Conservation (phyloP, 2,797 vertebrate genomes). For the Chloroceryle inda region DNA sequence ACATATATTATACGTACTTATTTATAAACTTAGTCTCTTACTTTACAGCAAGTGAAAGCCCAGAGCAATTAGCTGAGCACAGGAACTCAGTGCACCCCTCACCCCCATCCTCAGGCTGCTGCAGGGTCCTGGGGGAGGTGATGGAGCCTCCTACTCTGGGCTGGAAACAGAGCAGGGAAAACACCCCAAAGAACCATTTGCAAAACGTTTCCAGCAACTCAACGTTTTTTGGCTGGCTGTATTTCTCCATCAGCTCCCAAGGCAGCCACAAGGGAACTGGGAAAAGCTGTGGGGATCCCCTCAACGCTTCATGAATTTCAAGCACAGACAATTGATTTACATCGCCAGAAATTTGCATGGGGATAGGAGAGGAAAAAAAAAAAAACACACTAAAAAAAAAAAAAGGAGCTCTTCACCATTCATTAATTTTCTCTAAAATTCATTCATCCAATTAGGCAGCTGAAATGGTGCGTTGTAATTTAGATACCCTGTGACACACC, state of each 20-base stretch:
- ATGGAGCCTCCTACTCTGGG: too few relatives aligned
- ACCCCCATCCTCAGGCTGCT: neutral
- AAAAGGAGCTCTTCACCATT: slow-evolving; percentile 41
- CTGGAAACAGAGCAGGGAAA: neutral
- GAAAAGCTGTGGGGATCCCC: slow-evolving; percentile 49
- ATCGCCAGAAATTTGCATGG: neutral
- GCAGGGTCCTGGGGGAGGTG: neutral
- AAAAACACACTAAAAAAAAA: neutral
- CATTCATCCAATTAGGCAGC: slow-evolving; percentile 67
- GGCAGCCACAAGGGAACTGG: slow-evolving; percentile 14
- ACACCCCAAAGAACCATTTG: neutral
- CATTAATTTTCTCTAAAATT: slow-evolving; percentile 64
- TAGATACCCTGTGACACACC: slow-evolving; percentile 41
- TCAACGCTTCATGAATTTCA: neutral
- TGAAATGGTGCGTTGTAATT: slow-evolving; percentile 52
- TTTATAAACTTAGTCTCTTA: neutral
- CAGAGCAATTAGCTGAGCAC: neutral
- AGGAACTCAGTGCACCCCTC: accelerated
- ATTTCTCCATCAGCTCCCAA: neutral
- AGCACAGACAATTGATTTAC: slow-evolving; percentile 52
- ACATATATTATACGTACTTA: too few relatives aligned
- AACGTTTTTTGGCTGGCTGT: neutral
- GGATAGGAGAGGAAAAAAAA: neutral
- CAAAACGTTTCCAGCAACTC: neutral
- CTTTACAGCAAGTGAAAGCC: neutral